These are phyloP conservation scores for Sminthurides aquaticus DNA, from an alignment of 2,888 invertebrate genomes.

Conservation along the genomic window DNA sequence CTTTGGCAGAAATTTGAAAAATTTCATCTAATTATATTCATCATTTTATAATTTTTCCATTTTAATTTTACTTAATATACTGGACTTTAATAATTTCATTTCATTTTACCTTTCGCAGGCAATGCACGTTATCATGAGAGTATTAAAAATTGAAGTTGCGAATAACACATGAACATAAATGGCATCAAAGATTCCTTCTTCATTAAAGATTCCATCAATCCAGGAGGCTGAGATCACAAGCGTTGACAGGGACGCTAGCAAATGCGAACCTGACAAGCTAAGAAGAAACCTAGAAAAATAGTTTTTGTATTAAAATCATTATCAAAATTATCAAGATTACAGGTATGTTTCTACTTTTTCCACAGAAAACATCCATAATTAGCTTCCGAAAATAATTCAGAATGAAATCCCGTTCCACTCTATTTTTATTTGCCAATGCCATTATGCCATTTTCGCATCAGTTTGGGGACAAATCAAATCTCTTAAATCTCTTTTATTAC, in stretches of 20 bases:
- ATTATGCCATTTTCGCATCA: too few species aligned
- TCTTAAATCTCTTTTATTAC: too few species aligned
- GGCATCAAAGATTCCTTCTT: conserved; percentile 5
- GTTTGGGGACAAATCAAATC: too few species aligned
- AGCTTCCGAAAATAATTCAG: too few species aligned
- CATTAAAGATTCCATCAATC: conserved; percentile 15
- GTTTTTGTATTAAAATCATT: neutral
- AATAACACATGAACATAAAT: conserved; percentile 36
- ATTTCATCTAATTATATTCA: too few species aligned
- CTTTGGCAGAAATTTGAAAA: too few species aligned
- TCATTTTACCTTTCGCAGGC: conserved; percentile 42
- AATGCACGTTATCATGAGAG: conserved; percentile 39
- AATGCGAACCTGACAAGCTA: conserved; percentile 39
- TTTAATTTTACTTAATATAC: too few species aligned
- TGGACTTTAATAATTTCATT: too few species aligned
- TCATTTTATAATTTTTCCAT: too few species aligned
- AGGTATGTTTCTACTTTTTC: neutral
- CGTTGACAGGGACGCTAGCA: conserved; percentile 34
- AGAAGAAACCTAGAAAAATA: conserved; percentile 38
- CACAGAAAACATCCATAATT: neutral
- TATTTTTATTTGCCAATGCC: too few species aligned
- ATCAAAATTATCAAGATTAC: neutral
- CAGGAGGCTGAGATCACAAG: conserved; percentile 35
- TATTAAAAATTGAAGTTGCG: conserved; percentile 38
- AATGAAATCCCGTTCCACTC: too few species aligned